Base-by-base conservation (phyloP, 2,888 invertebrate genomes). In the Pandemis corylana region DNA sequence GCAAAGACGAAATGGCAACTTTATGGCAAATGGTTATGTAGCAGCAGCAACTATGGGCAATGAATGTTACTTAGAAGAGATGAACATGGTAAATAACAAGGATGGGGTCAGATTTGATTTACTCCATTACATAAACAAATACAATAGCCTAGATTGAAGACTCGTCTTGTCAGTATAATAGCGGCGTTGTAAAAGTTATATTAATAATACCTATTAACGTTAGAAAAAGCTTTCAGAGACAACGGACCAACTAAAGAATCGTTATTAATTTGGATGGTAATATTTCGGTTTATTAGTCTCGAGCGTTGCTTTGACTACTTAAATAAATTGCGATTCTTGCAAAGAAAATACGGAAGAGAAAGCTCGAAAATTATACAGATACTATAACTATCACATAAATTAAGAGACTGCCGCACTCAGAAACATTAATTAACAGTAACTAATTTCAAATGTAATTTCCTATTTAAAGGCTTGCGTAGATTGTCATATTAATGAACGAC, bases 321-420 rank as follows among this genome's bases (percentile, higher is more conserved):
- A n/a, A 6, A 5, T 53, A 49, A 49, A 49, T 5, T 53, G n/a
- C n/a, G 5, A 15, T n/a, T 53, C n/a, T n/a, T 53, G 13, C n/a
- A 15, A 53, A n/a, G n/a, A 53, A 53, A 53, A 53, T 53, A n/a
- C n/a, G 9, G 20, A 59, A 28, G 10, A 59, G 59, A 28, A 28
- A 59, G 59, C 28, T 28, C 28, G 10, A 10, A 59, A 59, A 59
- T 12, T 59, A 59, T 59, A 28, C 10, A 59, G 13, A 59, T 59
- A 12, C 59, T 56, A 20, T 20, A 20, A 3, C 56, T 59, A 59
- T 59, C 59, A 59, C 59, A 59, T 28, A 59, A 59, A 59, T 56
- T 59, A 59, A 28, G 12, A 59, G 28, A 28, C 56, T 56, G 56
- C 20, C 20, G 56, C 56, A 20, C 9, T 56, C 20, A 2, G 56